Base-by-base conservation (phyloP, 2,797 vertebrate genomes). In the Sebastes hopkinsi region DNA sequence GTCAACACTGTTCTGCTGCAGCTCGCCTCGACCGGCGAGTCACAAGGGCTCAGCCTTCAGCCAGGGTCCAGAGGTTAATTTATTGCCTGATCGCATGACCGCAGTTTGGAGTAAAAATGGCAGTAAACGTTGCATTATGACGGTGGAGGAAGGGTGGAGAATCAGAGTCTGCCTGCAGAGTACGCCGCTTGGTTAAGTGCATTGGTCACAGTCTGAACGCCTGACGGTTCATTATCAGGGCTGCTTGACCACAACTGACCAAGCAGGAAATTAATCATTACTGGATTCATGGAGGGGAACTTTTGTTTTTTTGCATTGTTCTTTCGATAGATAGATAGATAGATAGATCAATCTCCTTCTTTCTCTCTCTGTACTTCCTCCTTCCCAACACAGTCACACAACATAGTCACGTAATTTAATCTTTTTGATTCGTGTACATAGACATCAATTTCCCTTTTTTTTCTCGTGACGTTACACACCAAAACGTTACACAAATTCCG, bases 41-140 rank as follows among this genome's bases (percentile, higher is more conserved):
- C 94, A 93, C 94, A 91, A 88, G 91, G 91, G 69, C 89, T 87
- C 86, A 80, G 85, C 87, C 91, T 86, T 72, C 82, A 85, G 85
- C 86, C 68, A n/a, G 78, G 84, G 89, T 90, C 85, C 78, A 84
- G 83, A 80, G 93, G 91, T 93, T 88, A 91, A 95, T 94, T 94
- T 93, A 95, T 88, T 87, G 91, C 88, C 88, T 65, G 87, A 90
- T 94, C 85, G 83, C 93, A 93, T 94, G 94, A 94, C 92, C 83
- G 77, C 27, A 72, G 93, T 88, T 87, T 85, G 77, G 86, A 86
- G 91, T 88, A 90, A 90, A 92, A 93, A 91, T 79, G 91, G 82
- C 89, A 81, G 89, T 91, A 94, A 95, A 94, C 77, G 89, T 90
- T 86, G 82, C 85, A 82, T 92, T 93, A 91, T 87, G 83, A 88